Conservation (phyloP, 2,888 invertebrate species). For the Zaprionus lineosus region DNA sequence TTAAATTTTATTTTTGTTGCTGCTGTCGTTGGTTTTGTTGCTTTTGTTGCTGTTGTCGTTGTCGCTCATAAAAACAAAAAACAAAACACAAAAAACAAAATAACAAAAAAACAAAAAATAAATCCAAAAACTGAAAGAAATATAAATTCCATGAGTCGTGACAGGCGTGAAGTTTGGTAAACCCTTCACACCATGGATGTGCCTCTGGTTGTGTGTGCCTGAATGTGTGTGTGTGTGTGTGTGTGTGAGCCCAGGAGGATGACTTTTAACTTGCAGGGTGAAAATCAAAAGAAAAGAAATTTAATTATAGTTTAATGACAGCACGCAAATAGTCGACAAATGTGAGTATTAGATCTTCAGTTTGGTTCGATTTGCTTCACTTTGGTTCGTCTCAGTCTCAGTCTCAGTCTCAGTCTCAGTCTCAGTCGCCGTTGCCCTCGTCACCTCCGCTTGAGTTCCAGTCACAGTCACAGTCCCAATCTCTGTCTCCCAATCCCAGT, state of each 20-base stretch:
- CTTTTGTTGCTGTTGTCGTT: no score
- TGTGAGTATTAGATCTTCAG: slow-evolving; percentile 45
- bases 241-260: slow-evolving; percentile 43
- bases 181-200: slow-evolving; percentile 57
- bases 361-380: slow-evolving; percentile 14
- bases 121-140: slow-evolving; percentile 25
- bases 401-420: slow-evolving; percentile 17
- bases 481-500: no score
- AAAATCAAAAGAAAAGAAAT: slow-evolving; percentile 77
- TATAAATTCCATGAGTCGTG: slow-evolving; percentile 43
- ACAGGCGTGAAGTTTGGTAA: slow-evolving; percentile 70
- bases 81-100: slow-evolving; percentile 9
- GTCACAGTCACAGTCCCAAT: no score
- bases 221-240: slow-evolving; percentile 16
- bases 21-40: no score
- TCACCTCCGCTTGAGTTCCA: no score
- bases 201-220: slow-evolving; percentile 1
- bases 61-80: slow-evolving; percentile 1
- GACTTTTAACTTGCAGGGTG: slow-evolving; percentile 72
- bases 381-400: slow-evolving; percentile 9
- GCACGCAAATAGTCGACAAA: slow-evolving; percentile 73
- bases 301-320: slow-evolving; percentile 74
- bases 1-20: no score
- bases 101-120: slow-evolving; percentile 21
- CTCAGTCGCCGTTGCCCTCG: no score